A percentile compares a stretch with the other conserved stretches of the same genome.
These are phyloP conservation scores for Mesorhabditis spiculigera DNA, from an alignment of 2,888 invertebrate genomes.

Conservation along the genomic window DNA sequence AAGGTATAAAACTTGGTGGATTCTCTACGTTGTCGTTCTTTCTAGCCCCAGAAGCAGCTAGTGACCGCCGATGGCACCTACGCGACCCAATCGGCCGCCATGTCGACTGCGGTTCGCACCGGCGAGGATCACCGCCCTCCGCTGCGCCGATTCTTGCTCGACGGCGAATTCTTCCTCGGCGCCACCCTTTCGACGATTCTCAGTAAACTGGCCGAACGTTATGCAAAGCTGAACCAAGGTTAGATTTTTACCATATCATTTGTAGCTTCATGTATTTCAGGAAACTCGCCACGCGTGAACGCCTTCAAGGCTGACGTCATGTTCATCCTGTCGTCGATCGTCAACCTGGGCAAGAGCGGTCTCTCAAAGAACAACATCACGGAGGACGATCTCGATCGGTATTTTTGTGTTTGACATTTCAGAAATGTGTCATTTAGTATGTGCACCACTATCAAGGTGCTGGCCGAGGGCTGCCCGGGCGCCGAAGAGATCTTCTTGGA, in stretches of 20 bases:
- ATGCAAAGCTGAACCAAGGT: conserved; percentile 57
- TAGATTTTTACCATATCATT: conserved; percentile 19
- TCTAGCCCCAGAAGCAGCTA: conserved; percentile 66
- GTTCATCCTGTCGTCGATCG: conserved; percentile 80
- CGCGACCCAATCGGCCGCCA: conserved; percentile 92
- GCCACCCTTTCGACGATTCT: conserved; percentile 86
- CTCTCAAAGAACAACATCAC: conserved; percentile 68
- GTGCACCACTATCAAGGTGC: conserved; percentile 61
- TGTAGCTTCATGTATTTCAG: conserved; percentile 16
- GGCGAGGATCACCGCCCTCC: conserved; percentile 27
- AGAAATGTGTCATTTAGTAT: conserved; percentile 23
- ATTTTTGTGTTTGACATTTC: conserved; percentile 48
- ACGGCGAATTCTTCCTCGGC: conserved; percentile 92
- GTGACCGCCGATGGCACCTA: conserved; percentile 99
- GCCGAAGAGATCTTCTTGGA: conserved; percentile 75
- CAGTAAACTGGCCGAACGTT: conserved; percentile 81
- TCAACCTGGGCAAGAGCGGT: conserved; percentile 78
- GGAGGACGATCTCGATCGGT: conserved; percentile 89
- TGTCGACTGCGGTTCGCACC: conserved; percentile 26
- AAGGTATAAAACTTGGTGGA: not conserved
- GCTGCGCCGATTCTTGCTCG: conserved; percentile 73
- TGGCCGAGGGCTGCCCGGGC: conserved; percentile 66
- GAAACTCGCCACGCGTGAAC: conserved; percentile 27
- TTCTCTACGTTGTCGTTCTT: conserved; percentile 1
- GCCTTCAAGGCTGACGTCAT: conserved; percentile 72